phyloP scores from a whole-genome alignment of 2,888 invertebrate genomes.

The Pycnomerus fuliginosus region DNA sequence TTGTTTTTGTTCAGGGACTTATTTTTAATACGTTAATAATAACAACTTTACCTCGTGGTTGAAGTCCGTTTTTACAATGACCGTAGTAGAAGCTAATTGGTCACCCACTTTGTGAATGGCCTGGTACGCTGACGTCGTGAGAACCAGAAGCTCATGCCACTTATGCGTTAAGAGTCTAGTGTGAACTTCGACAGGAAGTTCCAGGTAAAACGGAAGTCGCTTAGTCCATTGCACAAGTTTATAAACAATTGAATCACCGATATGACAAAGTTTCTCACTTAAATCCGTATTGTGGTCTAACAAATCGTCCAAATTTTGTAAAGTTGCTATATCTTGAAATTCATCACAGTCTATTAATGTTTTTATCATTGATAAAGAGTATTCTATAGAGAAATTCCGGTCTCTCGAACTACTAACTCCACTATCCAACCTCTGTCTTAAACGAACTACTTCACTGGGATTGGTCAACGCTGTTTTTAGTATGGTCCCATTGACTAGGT shows the following conservation, averaged over 20 bases:
- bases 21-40: neutral
- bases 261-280: slow-evolving; percentile 89
- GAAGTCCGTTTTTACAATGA: slow-evolving; percentile 71
- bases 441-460: slow-evolving; percentile 88
- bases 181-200: slow-evolving; percentile 94
- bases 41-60: slow-evolving; percentile 74
- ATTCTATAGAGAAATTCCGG: slow-evolving; percentile 75
- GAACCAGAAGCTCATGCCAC: slow-evolving; percentile 95
- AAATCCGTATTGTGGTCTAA: slow-evolving; percentile 89
- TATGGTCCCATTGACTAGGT: slow-evolving; percentile 88
- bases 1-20: too few species aligned
- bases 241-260: slow-evolving; percentile 97
- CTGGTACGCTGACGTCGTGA: slow-evolving; percentile 92
- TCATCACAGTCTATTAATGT: slow-evolving; percentile 95
- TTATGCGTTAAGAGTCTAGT: slow-evolving; percentile 94
- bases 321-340: slow-evolving; percentile 93
- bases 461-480: slow-evolving; percentile 93
- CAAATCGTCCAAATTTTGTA: slow-evolving; percentile 86
- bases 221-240: slow-evolving; percentile 99
- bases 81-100: slow-evolving; percentile 45
- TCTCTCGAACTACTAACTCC: slow-evolving; percentile 86
- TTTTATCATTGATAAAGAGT: slow-evolving; percentile 85
- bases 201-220: slow-evolving; percentile 93
- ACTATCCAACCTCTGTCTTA: slow-evolving; percentile 84
- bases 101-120: slow-evolving; percentile 67